These are phyloP conservation scores for Oscheius sp. DNA, from an alignment of 2,888 invertebrate species.

Conservation along the genomic window DNA sequence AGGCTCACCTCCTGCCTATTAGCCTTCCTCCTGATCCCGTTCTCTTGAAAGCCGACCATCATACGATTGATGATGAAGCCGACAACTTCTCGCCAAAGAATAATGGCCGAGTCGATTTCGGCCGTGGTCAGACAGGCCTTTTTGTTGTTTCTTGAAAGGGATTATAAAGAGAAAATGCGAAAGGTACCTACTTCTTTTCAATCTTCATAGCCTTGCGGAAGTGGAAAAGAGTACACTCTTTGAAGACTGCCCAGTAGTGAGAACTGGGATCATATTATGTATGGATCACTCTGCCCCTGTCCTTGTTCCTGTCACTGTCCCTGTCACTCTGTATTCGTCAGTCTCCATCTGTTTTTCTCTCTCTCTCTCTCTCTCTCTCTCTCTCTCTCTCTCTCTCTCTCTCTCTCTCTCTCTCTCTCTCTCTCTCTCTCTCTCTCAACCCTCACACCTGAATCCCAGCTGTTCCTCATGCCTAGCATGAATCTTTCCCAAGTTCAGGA, in stretches of 20 bases:
- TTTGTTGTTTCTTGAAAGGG: slow-evolving; percentile 36
- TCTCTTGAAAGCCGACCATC: slow-evolving; percentile 54
- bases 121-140: slow-evolving; percentile 46
- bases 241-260: slow-evolving; percentile 63
- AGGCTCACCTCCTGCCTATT: slow-evolving; percentile 43
- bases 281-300: background rate
- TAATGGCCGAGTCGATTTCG: slow-evolving; percentile 61
- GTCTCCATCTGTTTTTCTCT: background rate
- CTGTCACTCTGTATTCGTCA: background rate
- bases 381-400: background rate
- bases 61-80: slow-evolving; percentile 58
- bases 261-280: slow-evolving; percentile 38
- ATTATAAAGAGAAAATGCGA: background rate
- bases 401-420: slow-evolving; percentile 1
- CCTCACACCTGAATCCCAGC: slow-evolving; percentile 57
- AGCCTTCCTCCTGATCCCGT: slow-evolving; percentile 53
- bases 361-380: background rate
- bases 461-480: slow-evolving; percentile 62
- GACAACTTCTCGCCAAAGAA: slow-evolving; percentile 59
- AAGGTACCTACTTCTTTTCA: slow-evolving; percentile 15
- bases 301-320: background rate
- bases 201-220: slow-evolving; percentile 53
- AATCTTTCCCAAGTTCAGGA: slow-evolving; percentile 59
- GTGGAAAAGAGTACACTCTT: slow-evolving; percentile 61
- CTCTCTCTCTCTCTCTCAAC: background rate